phyloP scores from a whole-genome alignment of 2,113 vertebrate genomes.

The Phalacrocorax carbo region DNA sequence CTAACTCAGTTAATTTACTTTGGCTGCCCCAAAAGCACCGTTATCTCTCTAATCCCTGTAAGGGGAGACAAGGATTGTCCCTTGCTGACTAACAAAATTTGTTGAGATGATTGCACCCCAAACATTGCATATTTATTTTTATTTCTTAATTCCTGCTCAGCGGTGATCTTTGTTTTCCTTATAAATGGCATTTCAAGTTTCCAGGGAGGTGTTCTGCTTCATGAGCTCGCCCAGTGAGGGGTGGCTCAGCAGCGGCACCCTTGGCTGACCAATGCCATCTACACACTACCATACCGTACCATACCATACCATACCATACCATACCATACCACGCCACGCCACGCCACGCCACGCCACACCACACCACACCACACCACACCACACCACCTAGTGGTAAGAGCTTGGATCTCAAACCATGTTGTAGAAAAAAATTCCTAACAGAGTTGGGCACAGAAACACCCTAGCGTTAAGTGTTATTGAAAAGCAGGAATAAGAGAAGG shows the following conservation, averaged over 20 bases:
- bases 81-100: not conserved
- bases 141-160: not conserved
- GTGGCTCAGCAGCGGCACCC: not conserved
- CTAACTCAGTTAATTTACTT: not conserved
- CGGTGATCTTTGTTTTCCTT: not conserved
- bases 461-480: fast-evolving
- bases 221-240: not conserved
- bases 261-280: not conserved
- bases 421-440: not conserved
- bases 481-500: not conserved
- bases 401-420: not conserved
- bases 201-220: too few species aligned
- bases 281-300: not conserved
- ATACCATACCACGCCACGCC: not conserved
- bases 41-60: not conserved
- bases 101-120: not conserved
- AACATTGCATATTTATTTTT: not conserved
- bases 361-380: not conserved
- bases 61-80: not conserved
- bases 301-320: not conserved
- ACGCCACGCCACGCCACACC: too few species aligned
- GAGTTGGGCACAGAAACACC: not conserved
- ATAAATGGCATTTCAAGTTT: not conserved
- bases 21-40: not conserved
- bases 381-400: not conserved